These are phyloP conservation scores for Ips nitidus DNA, from an alignment of 1,140 invertebrate species.

Conservation along the genomic window DNA sequence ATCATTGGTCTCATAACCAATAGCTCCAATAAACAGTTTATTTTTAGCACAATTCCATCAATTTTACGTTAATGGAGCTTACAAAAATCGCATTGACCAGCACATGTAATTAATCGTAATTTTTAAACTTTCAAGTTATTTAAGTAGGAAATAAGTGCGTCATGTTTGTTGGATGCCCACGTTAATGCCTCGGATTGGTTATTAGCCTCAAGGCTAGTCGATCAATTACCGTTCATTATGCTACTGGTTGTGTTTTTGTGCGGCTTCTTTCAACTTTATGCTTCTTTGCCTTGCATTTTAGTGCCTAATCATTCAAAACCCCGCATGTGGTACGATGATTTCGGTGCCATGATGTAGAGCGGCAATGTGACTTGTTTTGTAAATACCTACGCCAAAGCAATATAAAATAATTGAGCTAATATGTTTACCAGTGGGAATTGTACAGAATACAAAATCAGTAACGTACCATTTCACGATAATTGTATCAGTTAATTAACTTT, in stretches of 20 bases:
- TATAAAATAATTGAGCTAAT: no score
- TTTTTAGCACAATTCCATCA: neutral
- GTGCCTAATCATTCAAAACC: neutral
- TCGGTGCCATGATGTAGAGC: no score
- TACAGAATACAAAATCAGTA: no score
- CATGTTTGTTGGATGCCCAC: neutral
- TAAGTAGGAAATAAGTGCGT: neutral
- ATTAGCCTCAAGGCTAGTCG: neutral
- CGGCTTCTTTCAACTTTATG: conserved; percentile 3
- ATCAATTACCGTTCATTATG: conserved; percentile 5
- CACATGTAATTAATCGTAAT: neutral
- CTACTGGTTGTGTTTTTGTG: conserved; percentile 3
- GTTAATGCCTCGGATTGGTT: neutral
- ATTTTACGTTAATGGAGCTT: neutral
- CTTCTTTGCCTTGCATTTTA: neutral
- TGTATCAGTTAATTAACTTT: no score
- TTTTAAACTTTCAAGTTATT: neutral
- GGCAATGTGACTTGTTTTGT: no score
- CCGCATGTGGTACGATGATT: no score
- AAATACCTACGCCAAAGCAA: no score
- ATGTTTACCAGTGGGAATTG: no score
- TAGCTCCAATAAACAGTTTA: neutral
- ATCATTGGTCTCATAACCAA: no score
- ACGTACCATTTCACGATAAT: no score
- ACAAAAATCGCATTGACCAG: neutral